Percentiles rank a stretch among this genome's conserved stretches.
Conservation (phyloP, 2,797 vertebrate genomes). For the Xenentodon cancila region DNA sequence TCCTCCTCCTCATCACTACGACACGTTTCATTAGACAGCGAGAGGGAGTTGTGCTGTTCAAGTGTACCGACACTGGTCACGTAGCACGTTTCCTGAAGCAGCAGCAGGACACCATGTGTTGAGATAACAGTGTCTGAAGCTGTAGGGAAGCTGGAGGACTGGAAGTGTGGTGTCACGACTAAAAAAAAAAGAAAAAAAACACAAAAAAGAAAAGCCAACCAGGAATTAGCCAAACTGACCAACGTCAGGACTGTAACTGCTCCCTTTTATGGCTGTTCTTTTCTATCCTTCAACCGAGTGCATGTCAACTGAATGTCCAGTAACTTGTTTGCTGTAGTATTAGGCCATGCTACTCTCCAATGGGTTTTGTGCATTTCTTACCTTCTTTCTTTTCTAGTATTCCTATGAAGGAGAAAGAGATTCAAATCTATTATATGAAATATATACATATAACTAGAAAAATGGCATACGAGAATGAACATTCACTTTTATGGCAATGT, state of each 20-base stretch:
- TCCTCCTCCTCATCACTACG: constrained; percentile 61
- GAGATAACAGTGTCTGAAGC: constrained; percentile 5
- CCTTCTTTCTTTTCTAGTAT: constrained; percentile 84
- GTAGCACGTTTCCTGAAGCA: constrained; percentile 28
- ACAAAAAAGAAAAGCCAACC: constrained; percentile 36
- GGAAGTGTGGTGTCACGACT: background rate
- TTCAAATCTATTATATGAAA: constrained; percentile 73
- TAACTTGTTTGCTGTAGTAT: constrained; percentile 84
- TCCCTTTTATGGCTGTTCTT: constrained; percentile 69
- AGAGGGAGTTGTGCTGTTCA: constrained; percentile 56
- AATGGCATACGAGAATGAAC: constrained; percentile 76
- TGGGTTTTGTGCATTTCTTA: constrained; percentile 85
- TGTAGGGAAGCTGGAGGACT: constrained; percentile 15
- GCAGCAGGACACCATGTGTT: background rate
- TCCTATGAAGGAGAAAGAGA: constrained; percentile 75
- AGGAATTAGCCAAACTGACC: constrained; percentile 56
- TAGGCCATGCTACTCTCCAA: constrained; percentile 85
- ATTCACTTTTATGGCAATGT: constrained; percentile 85
- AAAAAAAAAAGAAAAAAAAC: too few relatives aligned
- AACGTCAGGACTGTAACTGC: constrained; percentile 55
- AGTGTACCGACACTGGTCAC: constrained; percentile 21
- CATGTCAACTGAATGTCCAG: constrained; percentile 87
- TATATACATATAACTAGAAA: constrained; percentile 71
- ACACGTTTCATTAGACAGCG: constrained; percentile 60
- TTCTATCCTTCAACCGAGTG: constrained; percentile 82